Percentiles rank a stretch among this genome's conserved stretches.
Conservation (phyloP, 2,888 invertebrate genomes). For the Xylota segnis region DNA sequence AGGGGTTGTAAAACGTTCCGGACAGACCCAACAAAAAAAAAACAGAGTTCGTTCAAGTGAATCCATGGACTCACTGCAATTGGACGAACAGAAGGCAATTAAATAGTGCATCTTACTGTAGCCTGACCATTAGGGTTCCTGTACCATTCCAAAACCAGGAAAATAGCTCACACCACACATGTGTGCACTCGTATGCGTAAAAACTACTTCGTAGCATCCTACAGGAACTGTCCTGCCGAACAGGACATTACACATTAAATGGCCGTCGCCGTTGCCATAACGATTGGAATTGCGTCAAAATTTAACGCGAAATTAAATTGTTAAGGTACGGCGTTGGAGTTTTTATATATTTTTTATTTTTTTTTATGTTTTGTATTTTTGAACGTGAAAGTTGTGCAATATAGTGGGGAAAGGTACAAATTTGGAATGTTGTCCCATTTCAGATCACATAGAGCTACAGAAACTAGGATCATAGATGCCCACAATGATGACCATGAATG, state of each 20-base stretch:
- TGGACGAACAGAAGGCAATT: slow-evolving; percentile 66
- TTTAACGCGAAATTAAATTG: slow-evolving; percentile 31
- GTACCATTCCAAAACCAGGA: slow-evolving; percentile 32
- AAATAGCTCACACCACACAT: background rate
- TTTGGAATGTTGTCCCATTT: background rate
- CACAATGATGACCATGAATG: too few species aligned
- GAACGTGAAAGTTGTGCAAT: background rate
- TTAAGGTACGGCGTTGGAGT: background rate
- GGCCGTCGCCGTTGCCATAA: slow-evolving; percentile 10
- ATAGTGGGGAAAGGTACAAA: background rate
- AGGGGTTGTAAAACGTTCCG: slow-evolving; percentile 37
- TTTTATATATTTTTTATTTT: too few species aligned
- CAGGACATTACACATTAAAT: slow-evolving; percentile 31
- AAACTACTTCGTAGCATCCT: slow-evolving; percentile 19
- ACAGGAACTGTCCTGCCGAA: background rate
- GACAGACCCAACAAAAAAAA: slow-evolving; percentile 24
- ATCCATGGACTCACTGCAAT: slow-evolving; percentile 60
- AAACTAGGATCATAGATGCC: too few species aligned
- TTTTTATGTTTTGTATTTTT: background rate
- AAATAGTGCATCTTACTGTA: slow-evolving; percentile 65
- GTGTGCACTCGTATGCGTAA: slow-evolving; percentile 28
- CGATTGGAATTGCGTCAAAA: slow-evolving; percentile 27
- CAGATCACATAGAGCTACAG: background rate
- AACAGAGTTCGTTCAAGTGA: slow-evolving; percentile 14
- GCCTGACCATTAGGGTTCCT: slow-evolving; percentile 23